These are phyloP conservation scores for Xenopus petersii DNA, from an alignment of 2,797 vertebrate species.

Conservation along the genomic window DNA sequence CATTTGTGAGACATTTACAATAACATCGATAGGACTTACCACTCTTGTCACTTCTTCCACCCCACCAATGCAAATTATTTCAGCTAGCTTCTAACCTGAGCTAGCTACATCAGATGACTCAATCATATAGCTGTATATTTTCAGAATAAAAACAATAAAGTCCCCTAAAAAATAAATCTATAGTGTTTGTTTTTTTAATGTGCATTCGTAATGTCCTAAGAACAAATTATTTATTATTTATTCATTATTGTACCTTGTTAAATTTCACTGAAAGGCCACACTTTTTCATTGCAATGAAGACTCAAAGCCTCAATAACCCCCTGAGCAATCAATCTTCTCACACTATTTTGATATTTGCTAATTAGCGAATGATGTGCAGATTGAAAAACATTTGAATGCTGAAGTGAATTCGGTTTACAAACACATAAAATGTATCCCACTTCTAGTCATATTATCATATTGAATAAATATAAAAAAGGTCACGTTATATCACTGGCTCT, in stretches of 20 bases:
- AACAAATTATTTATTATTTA: constrained; percentile 61
- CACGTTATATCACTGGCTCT: constrained; percentile 69
- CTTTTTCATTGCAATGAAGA: constrained; percentile 70
- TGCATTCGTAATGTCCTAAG: constrained; percentile 9
- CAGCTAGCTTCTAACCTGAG: too few species aligned
- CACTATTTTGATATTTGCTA: constrained; percentile 93
- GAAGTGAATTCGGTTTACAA: constrained; percentile 78
- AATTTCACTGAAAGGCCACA: constrained; percentile 71
- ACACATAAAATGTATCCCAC: constrained; percentile 72
- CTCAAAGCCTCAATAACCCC: constrained; percentile 79
- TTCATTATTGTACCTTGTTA: constrained; percentile 75
- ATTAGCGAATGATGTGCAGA: constrained; percentile 85
- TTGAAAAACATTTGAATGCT: constrained; percentile 83
- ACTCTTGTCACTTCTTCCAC: too few species aligned
- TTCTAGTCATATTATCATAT: constrained; percentile 71
- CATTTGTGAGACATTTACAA: too few species aligned
- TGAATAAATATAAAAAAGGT: constrained; percentile 80
- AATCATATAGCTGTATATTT: too few species aligned
- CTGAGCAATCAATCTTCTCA: constrained; percentile 87
- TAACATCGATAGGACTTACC: too few species aligned
- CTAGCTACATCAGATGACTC: too few species aligned
- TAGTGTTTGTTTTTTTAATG: too few species aligned
- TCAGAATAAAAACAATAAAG: too few species aligned
- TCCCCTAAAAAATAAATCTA: too few species aligned
- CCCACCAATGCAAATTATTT: too few species aligned